A percentile compares a stretch with the other conserved stretches of the same genome.
These are phyloP conservation scores for Apodemia zela DNA, from an alignment of 2,888 invertebrate species.

Conservation along the genomic window DNA sequence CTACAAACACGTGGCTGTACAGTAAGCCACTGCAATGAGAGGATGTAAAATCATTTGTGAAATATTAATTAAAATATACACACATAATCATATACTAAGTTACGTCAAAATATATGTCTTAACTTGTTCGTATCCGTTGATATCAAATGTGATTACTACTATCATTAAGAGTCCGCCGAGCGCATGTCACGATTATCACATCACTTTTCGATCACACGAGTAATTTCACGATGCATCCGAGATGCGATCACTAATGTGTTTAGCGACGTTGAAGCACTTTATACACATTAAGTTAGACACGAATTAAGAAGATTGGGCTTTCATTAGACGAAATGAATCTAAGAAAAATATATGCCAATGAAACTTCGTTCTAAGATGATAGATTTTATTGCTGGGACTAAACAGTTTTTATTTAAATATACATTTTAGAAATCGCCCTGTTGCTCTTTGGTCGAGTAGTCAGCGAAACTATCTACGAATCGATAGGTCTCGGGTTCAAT, in stretches of 20 bases:
- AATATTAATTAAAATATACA: too few species aligned
- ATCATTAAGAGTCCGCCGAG: constrained; percentile 24
- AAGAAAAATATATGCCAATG: not conserved
- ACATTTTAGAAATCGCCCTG: too few species aligned
- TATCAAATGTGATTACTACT: constrained; percentile 21
- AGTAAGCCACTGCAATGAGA: too few species aligned
- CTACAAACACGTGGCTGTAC: too few species aligned
- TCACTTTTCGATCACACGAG: constrained; percentile 32
- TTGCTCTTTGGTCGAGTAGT: too few species aligned
- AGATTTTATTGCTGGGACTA: too few species aligned
- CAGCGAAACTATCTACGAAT: too few species aligned
- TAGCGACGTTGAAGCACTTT: constrained; percentile 17
- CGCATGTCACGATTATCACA: constrained; percentile 28
- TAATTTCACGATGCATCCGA: constrained; percentile 24
- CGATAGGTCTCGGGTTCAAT: too few species aligned
- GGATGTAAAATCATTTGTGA: too few species aligned
- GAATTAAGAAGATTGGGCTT: not conserved
- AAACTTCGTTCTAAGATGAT: too few species aligned
- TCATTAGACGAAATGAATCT: not conserved
- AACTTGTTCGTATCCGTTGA: not conserved
- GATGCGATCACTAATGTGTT: constrained; percentile 19
- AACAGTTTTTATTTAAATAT: too few species aligned
- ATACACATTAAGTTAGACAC: constrained; percentile 24
- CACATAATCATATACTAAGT: not conserved
- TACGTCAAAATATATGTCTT: not conserved